phyloP scores from a whole-genome alignment of 2,113 vertebrate genomes.

The Smithornis capensis region DNA sequence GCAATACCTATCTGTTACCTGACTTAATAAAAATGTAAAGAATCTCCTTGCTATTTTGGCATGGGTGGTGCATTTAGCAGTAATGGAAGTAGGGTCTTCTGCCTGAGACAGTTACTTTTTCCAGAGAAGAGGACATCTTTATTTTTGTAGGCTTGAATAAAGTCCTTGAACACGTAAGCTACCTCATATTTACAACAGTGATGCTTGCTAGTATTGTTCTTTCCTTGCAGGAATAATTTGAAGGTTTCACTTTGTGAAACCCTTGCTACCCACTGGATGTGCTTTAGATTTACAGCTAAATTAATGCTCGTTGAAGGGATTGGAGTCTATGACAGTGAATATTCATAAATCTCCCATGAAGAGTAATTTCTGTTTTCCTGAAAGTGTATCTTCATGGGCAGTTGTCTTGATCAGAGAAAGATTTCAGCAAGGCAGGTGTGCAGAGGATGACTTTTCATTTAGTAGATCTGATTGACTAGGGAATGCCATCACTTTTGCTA shows the following conservation, averaged over 20 bases:
- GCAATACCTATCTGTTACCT: neutral
- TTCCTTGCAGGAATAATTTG: neutral
- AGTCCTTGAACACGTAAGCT: neutral
- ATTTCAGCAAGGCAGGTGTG: neutral
- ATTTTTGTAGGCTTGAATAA: neutral
- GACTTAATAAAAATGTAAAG: neutral
- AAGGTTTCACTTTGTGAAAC: neutral
- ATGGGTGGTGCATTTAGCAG: neutral
- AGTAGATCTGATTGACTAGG: neutral
- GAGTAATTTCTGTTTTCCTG: neutral
- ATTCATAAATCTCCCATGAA: neutral
- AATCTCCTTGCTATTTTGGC: neutral
- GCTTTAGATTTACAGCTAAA: neutral
- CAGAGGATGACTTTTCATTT: neutral
- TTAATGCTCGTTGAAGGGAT: neutral
- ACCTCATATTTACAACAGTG: rapidly evolving
- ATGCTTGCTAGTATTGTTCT: neutral
- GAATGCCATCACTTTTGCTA: neutral
- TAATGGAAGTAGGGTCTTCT: neutral
- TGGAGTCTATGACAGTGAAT: neutral
- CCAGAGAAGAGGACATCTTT: neutral
- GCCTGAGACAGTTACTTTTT: neutral
- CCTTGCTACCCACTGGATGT: neutral
- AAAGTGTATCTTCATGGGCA: neutral
- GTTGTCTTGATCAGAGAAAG: neutral